Evolutionary conservation across 2,888 invertebrate species (phyloP), one percentile per base, ranked within the genome.

Genomic region (Pachymerium ferrugineum): DNA sequence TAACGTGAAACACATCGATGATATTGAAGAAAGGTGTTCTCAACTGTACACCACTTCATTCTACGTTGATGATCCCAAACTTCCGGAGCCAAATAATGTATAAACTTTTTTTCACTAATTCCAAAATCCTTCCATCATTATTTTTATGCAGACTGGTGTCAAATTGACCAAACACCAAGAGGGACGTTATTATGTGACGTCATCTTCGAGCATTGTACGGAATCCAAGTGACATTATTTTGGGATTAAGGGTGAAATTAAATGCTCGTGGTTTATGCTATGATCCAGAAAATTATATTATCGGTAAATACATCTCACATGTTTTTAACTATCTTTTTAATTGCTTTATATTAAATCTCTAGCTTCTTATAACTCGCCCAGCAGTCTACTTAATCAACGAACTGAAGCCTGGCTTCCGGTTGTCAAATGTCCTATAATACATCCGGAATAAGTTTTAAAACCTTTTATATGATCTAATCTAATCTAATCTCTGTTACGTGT

Each of bases 51-150:
- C 69, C 33, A n/a, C 69, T 33, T 31, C 19, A 19, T 69, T 30
- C 16, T 69, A 69, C 31, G 22, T 33, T 10, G 19, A 10, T 31
- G 69, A 31, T 8, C 12, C 12, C 10, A 10, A 30, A 0, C 19
- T 69, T 12, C 69, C 69, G n/a, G 69, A 25, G n/a, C 31, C 69
- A 1, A 69, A 69, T 19, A 69, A 30, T 14, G 69, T 69, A 69
- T 30, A 31, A 19, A 14, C 1, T 69, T 33, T 31, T 10, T 69
- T 12, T 31, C 2, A 14, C n/a, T 29, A n/a, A 30, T 30, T 69
- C 12, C 4, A 30, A 30, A 31, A 16, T 69, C n/a, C 0, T n/a
- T 29, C 29, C 10, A 8, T 31, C 3, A 69, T 31, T 19, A 14
- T 6, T 16, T 69, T 3, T 16, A 5, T 16, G n/a, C n/a, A 69